Percentiles rank a stretch among this genome's conserved stretches.
Conservation (phyloP, 2,797 vertebrate genomes). For the Peromyscus aztecus region DNA sequence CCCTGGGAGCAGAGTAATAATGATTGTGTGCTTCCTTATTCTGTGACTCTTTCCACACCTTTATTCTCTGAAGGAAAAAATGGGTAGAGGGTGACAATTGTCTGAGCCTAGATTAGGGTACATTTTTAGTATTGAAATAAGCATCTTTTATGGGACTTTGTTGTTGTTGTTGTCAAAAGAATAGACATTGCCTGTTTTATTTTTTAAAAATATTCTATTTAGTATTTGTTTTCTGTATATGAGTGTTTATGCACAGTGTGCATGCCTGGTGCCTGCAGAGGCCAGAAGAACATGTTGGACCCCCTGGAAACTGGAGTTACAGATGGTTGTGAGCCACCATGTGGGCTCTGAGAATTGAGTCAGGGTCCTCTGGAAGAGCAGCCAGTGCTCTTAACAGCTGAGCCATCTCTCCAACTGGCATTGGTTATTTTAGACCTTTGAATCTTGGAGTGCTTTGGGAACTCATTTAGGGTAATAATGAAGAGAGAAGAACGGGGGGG, state of each 20-base stretch:
- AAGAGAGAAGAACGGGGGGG: background rate
- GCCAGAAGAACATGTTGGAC: background rate
- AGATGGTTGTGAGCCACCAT: too few relatives aligned
- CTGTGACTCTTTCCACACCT: background rate
- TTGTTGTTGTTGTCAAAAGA: background rate
- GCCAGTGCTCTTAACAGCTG: too few relatives aligned
- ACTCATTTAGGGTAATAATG: background rate
- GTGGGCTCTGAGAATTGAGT: too few relatives aligned
- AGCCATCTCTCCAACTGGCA: background rate
- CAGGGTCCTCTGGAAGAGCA: too few relatives aligned
- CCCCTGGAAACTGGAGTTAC: too few relatives aligned
- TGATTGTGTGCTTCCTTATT: background rate
- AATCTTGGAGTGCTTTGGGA: constrained; percentile 5
- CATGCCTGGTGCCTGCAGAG: background rate
- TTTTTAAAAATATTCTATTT: background rate
- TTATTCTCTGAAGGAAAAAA: background rate
- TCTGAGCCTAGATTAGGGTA: background rate
- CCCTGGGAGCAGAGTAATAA: background rate
- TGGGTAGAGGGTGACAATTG: background rate
- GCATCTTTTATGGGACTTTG: background rate
- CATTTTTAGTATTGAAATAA: background rate
- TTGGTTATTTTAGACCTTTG: background rate
- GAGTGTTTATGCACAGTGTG: background rate
- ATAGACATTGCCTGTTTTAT: background rate
- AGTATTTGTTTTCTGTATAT: background rate